These are phyloP conservation scores for Digitonthophagus gazella DNA, from an alignment of 2,888 invertebrate species.

Conservation along the genomic window DNA sequence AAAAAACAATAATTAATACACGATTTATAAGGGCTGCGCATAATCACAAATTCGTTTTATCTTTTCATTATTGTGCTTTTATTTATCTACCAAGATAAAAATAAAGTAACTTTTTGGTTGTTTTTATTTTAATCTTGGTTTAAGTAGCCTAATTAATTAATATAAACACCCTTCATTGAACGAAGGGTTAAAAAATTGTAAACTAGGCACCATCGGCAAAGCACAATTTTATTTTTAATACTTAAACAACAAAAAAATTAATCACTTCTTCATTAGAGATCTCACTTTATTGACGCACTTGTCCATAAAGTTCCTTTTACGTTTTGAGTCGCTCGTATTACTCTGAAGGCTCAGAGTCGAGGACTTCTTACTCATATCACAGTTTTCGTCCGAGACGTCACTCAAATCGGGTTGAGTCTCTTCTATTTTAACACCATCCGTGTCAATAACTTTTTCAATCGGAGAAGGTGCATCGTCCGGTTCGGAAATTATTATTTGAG, in stretches of 20 bases:
- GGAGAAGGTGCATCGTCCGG: not conserved
- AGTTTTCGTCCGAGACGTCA: conserved; percentile 38
- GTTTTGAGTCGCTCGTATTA: conserved; percentile 60
- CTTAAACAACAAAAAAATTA: conserved; percentile 9
- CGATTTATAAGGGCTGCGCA: not conserved
- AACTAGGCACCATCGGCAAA: not conserved
- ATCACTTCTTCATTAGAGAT: conserved; percentile 60
- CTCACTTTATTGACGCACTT: conserved; percentile 80
- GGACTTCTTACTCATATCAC: conserved; percentile 49
- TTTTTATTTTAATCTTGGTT: not conserved
- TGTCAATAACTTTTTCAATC: not conserved
- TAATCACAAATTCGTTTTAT: not conserved
- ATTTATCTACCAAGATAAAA: conserved; percentile 28
- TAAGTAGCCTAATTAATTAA: not conserved
- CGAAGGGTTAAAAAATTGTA: conserved; percentile 9
- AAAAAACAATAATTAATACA: not conserved
- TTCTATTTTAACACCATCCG: conserved; percentile 46
- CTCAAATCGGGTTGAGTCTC: conserved; percentile 22
- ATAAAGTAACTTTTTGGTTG: conserved; percentile 29
- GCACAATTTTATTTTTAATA: conserved; percentile 1
- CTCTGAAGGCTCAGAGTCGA: conserved; percentile 58
- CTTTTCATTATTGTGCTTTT: not conserved
- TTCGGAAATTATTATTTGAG: not conserved
- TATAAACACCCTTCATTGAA: conserved; percentile 6
- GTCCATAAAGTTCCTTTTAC: conserved; percentile 81